Evolutionary conservation across 1,140 invertebrate species (phyloP).

Genomic region (Saccostrea echinata): DNA sequence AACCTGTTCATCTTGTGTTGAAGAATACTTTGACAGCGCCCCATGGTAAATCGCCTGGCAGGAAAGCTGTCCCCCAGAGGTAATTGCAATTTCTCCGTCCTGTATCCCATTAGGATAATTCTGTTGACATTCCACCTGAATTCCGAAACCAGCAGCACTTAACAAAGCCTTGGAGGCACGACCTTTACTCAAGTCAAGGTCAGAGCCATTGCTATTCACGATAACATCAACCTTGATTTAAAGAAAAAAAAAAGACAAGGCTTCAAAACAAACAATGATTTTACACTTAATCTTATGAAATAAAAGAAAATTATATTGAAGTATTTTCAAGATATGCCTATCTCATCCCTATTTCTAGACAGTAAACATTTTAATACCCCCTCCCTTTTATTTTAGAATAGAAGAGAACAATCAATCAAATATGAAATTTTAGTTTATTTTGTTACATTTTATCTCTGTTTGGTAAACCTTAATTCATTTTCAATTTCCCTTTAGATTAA

Average conservation of each 20-base stretch:
- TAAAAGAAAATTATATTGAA: no score
- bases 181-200: conserved; percentile 61
- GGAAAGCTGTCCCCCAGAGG: conserved; percentile 37
- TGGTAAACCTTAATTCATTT: no score
- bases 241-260: neutral
- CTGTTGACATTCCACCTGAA: conserved; percentile 58
- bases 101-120: conserved; percentile 52
- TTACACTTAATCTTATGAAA: no score
- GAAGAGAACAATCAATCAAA: no score
- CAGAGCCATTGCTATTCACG: conserved; percentile 55
- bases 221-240: conserved; percentile 64
- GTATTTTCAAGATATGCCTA: no score
- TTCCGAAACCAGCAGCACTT: conserved; percentile 46
- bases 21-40: conserved; percentile 36
- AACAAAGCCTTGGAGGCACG: conserved; percentile 59
- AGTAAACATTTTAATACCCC: no score
- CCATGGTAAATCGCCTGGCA: conserved; percentile 57
- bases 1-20: conserved; percentile 50
- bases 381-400: no score
- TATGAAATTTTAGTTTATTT: no score
- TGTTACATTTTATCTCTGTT: no score
- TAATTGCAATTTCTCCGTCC: conserved; percentile 54
- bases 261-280: no score
- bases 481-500: no score
- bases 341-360: no score